Evolutionary conservation across 2,888 invertebrate genomes (phyloP), one percentile per base, ranked within the genome.

Genomic region (Eristalis pertinax): DNA sequence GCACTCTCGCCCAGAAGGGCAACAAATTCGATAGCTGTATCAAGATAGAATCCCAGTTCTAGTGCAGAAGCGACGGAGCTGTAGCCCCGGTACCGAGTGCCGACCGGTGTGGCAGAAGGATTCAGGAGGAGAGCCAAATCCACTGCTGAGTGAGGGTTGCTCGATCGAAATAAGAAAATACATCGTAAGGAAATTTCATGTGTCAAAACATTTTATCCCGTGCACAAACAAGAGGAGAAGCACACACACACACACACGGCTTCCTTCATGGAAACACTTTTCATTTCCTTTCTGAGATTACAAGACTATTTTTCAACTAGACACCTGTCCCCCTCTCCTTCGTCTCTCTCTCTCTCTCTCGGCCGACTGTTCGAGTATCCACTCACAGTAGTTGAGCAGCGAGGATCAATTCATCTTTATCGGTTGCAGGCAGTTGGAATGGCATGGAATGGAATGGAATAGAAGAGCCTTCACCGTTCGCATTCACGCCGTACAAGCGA

Each of bases 201-300:
- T 86, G 86, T 86, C 86, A 83, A 79, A 83, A 86, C 78, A 82
- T 83, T 83, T 79, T 86, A 86, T 86, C 72, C 77, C 56, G 26
- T 26, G 41, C 29, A 62, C 35, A 41, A n/a, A 35, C 22, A 67
- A 1, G 32, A 24, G n/a, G 19, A 1, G 26, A 26, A 4, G 26
- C 26, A 50, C 19, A 22, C 29, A 11, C 29, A 32, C 35, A 5
- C 7, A 0, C 50, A 19, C 19, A 19, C 11, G 50, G 79, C 68
- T 87, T 87, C 76, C 84, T 73, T 77, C 63, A 64, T 87, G 75
- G 87, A 87, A 87, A 84, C 87, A 84, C 84, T 87, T 87, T 87
- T 84, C 87, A 87, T 87, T 87, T 87, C 87, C 87, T 87, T 75
- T 76, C 79, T 80, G 79, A 84, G 84, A 87, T 87, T 84, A 87